Evolutionary conservation across 2,113 vertebrate species (phyloP).

Genomic region (Melanocharis versteri): DNA sequence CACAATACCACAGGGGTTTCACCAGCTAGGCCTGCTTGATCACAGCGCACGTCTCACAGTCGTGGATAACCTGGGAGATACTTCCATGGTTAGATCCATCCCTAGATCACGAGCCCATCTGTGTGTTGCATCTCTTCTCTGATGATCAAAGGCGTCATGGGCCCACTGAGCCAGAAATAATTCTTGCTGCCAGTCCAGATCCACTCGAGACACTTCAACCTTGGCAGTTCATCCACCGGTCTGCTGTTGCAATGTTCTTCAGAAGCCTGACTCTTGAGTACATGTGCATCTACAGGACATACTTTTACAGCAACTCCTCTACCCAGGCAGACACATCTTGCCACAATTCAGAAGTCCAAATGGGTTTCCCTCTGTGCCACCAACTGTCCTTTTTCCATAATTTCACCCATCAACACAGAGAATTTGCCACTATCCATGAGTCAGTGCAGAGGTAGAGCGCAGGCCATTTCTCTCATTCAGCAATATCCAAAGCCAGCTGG

Average conservation of each 20-base stretch:
- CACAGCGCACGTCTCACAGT: fast-evolving
- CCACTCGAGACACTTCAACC: not conserved
- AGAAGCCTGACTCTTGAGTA: not conserved
- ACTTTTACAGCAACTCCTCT: not conserved
- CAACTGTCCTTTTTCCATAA: not conserved
- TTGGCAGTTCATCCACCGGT: not conserved
- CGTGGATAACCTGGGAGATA: fast-evolving
- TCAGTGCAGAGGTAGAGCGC: fast-evolving
- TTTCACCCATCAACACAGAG: not conserved
- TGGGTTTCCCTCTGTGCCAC: not conserved
- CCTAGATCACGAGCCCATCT: not conserved
- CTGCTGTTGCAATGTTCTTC: not conserved
- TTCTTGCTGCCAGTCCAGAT: not conserved
- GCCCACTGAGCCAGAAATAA: not conserved
- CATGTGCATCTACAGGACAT: not conserved
- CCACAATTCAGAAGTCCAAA: not conserved
- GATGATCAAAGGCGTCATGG: not conserved
- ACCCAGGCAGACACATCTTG: not conserved
- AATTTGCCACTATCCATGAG: not conserved
- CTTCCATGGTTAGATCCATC: not conserved
- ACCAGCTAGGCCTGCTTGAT: fast-evolving
- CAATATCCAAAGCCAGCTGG: not conserved
- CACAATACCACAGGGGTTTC: fast-evolving
- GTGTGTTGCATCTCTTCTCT: not conserved
- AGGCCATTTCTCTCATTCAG: not conserved